A percentile compares a stretch with the other conserved stretches of the same genome.
Evolutionary conservation across 64 coral and sea anemone genomes (phyloP).

Genomic region (Actinia tenebrosa): DNA sequence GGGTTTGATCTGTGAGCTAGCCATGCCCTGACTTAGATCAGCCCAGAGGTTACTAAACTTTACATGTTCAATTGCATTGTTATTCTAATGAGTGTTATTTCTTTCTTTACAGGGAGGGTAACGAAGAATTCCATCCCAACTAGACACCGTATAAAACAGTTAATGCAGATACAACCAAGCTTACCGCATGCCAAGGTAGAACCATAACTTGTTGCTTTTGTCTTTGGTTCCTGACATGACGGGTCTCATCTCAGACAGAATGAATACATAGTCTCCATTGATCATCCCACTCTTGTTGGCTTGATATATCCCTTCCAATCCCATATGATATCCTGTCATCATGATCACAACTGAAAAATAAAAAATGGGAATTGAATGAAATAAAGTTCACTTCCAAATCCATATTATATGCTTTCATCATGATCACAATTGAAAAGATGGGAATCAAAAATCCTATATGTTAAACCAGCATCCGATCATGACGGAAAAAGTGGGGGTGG

Average conservation of each 20-base stretch:
- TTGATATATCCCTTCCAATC: conserved; percentile 40
- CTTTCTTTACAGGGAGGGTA: too few relatives aligned
- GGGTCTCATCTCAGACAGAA: conserved; percentile 30
- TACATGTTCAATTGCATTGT: too few relatives aligned
- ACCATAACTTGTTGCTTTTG: neutral
- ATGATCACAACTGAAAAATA: conserved; percentile 43
- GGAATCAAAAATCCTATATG: neutral
- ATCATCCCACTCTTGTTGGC: conserved; percentile 42
- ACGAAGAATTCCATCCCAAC: too few relatives aligned
- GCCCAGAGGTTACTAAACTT: too few relatives aligned
- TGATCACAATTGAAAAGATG: conserved; percentile 17
- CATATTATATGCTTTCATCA: neutral
- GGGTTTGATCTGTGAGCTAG: too few relatives aligned
- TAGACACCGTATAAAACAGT: too few relatives aligned
- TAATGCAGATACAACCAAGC: too few relatives aligned
- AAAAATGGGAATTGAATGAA: conserved; percentile 1
- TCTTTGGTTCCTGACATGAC: neutral
- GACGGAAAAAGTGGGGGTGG: neutral
- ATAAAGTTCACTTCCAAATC: conserved; percentile 12
- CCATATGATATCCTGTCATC: neutral
- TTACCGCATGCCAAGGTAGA: neutral
- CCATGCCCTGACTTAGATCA: too few relatives aligned
- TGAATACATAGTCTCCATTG: conserved; percentile 40
- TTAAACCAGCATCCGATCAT: too few relatives aligned
- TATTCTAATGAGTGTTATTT: too few relatives aligned